Evolutionary conservation across 2,113 vertebrate genomes (phyloP).

Genomic region (Cephalopterus ornatus): DNA sequence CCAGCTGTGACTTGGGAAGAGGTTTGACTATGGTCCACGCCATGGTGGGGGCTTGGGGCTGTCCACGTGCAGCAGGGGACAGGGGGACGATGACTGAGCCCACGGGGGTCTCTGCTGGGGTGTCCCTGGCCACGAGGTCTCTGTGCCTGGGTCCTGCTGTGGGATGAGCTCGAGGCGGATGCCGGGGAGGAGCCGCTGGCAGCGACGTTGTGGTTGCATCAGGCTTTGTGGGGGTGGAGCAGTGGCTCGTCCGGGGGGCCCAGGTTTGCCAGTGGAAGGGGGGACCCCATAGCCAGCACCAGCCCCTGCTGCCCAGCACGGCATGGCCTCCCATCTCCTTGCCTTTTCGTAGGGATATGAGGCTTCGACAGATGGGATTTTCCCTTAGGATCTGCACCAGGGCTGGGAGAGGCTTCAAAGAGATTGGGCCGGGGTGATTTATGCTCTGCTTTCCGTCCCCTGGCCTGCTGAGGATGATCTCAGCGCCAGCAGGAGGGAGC

Average conservation of each 20-base stretch:
- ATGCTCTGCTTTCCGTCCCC: neutral
- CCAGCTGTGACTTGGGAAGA: accelerated
- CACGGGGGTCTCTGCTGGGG: accelerated
- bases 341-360: neutral
- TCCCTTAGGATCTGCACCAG: neutral
- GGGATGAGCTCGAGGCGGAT: neutral
- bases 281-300: accelerated
- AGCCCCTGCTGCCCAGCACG: accelerated
- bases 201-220: neutral
- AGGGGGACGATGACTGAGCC: accelerated
- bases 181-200: conserved; percentile 14
- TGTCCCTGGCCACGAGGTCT: neutral
- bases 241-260: neutral
- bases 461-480: neutral
- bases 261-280: neutral
- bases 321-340: accelerated
- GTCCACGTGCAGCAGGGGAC: accelerated
- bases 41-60: accelerated
- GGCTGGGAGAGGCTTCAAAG: neutral
- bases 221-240: neutral
- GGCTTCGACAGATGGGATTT: neutral
- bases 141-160: accelerated
- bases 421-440: accelerated
- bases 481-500: neutral
- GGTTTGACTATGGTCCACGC: accelerated